Evolutionary conservation across 2,888 invertebrate genomes (phyloP).

Genomic region (Malthinus flaveolus): DNA sequence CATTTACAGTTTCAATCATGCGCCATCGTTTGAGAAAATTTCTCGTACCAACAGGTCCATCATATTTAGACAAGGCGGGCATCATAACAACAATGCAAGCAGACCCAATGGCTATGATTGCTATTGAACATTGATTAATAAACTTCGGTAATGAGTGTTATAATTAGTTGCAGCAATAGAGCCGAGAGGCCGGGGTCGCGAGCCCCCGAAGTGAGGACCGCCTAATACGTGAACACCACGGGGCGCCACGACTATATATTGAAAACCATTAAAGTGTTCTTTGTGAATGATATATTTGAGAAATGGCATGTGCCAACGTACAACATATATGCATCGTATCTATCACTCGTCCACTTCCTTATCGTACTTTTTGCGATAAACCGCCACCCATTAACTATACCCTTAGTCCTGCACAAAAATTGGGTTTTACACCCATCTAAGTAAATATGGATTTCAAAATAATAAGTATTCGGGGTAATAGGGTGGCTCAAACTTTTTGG

Average conservation of each 20-base stretch:
- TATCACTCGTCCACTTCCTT: neutral
- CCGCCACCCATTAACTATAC: no score
- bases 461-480: no score
- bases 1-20: slow-evolving; percentile 27
- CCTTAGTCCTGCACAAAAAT: no score
- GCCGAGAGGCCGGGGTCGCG: slow-evolving; percentile 38
- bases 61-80: slow-evolving; percentile 29
- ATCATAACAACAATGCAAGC: slow-evolving; percentile 40
- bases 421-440: no score
- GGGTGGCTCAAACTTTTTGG: no score
- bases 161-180: slow-evolving; percentile 52
- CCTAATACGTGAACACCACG: slow-evolving; percentile 46
- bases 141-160: slow-evolving; percentile 56
- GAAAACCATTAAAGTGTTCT: slow-evolving; percentile 40
- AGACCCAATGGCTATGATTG: slow-evolving; percentile 46
- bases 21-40: slow-evolving; percentile 22
- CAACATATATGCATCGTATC: slow-evolving; percentile 5
- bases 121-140: slow-evolving; percentile 55
- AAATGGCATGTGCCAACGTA: slow-evolving; percentile 36
- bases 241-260: slow-evolving; percentile 39
- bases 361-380: no score
- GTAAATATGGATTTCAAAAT: no score
- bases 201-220: slow-evolving; percentile 41
- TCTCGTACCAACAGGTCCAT: slow-evolving; percentile 19
- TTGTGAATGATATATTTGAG: slow-evolving; percentile 36